These are phyloP conservation scores for Orthosia gracilis DNA, from an alignment of 2,888 invertebrate species.

Conservation along the genomic window DNA sequence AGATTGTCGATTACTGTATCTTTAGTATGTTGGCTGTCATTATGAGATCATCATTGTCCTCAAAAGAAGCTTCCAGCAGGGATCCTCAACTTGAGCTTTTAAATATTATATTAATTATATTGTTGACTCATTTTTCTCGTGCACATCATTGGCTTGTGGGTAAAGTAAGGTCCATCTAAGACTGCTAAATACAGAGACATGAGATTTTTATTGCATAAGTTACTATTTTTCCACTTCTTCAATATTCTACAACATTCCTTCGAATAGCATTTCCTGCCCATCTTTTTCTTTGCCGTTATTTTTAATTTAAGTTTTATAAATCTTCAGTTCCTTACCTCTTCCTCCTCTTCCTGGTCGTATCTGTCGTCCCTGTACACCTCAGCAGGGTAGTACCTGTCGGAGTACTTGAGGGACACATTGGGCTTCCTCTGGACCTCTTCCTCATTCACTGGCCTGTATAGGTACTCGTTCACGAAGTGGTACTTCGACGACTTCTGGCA, in stretches of 20 bases:
- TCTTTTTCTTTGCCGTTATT: background rate
- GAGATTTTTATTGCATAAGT: background rate
- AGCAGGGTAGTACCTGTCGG: constrained; percentile 96
- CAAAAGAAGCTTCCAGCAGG: background rate
- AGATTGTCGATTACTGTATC: too few relatives aligned
- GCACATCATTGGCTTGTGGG: background rate
- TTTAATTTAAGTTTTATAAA: background rate
- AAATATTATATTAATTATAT: background rate
- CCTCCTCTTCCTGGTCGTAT: constrained; percentile 89
- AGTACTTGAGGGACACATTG: constrained; percentile 95
- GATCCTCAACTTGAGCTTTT: background rate
- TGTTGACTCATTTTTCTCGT: background rate
- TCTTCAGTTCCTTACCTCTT: constrained; percentile 74
- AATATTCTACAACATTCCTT: background rate
- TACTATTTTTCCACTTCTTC: background rate
- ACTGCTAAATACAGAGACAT: background rate
- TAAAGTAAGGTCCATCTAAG: background rate
- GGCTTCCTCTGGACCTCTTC: constrained; percentile 96
- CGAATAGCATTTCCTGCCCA: background rate
- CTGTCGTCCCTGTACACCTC: constrained; percentile 93
- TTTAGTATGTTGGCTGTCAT: background rate
- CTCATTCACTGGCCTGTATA: constrained; percentile 96
- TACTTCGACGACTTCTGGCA: constrained; percentile 97
- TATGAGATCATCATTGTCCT: background rate
- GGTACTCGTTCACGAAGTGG: constrained; percentile 97